These are phyloP conservation scores for Hirtodrosophila confusa DNA, from an alignment of 2,888 invertebrate genomes.

Conservation along the genomic window DNA sequence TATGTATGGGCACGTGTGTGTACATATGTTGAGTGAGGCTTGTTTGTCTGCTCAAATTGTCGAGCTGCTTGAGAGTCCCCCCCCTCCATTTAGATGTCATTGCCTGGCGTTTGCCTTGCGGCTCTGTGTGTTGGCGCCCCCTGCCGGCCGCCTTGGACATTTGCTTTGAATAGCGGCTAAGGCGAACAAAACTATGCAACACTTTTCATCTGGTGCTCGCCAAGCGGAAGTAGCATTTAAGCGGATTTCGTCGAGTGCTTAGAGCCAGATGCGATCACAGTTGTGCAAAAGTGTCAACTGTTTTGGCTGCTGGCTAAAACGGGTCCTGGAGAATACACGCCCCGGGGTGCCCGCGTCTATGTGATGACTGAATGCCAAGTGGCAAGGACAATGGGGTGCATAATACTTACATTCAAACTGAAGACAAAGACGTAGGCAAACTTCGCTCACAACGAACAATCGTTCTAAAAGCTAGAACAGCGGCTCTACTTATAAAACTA, in stretches of 20 bases:
- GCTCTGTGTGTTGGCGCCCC: constrained; percentile 21
- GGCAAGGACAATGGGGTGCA: constrained; percentile 27
- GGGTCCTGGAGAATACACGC: constrained; percentile 21
- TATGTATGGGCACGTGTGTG: neutral
- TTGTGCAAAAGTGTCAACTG: constrained; percentile 46
- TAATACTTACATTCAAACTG: constrained; percentile 4
- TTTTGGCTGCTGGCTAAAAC: constrained; percentile 25
- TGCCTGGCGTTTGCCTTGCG: constrained; percentile 36
- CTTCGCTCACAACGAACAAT: constrained; percentile 8
- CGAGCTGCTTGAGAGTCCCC: constrained; percentile 13
- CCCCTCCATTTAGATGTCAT: constrained; percentile 47
- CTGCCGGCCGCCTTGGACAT: constrained; percentile 23
- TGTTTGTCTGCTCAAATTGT: constrained; percentile 23
- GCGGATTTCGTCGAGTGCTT: constrained; percentile 63
- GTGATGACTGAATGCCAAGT: constrained; percentile 40
- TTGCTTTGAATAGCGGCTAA: constrained; percentile 36
- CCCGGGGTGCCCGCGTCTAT: constrained; percentile 22
- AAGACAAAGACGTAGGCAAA: constrained; percentile 12
- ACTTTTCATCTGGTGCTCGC: constrained; percentile 30
- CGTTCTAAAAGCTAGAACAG: too few relatives aligned
- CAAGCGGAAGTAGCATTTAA: constrained; percentile 73
- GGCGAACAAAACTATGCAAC: constrained; percentile 42
- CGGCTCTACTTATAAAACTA: neutral
- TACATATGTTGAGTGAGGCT: constrained; percentile 11
- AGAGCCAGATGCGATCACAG: constrained; percentile 41